Evolutionary conservation across 1,140 invertebrate species (phyloP).

Genomic region (Drosophila navojoa): DNA sequence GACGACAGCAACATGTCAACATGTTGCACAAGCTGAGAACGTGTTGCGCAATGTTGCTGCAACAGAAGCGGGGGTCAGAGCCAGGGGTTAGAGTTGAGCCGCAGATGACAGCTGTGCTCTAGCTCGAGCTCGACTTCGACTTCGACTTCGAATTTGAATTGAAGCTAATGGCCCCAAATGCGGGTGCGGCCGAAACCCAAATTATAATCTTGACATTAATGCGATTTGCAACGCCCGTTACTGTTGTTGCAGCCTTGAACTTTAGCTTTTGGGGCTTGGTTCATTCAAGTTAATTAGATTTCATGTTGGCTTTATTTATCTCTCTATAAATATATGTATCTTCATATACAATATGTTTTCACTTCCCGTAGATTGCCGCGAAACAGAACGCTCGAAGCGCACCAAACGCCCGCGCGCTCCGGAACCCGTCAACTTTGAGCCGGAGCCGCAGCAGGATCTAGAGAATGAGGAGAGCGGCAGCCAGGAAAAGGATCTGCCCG

Average conservation of each 20-base stretch:
- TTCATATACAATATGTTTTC: slow-evolving; percentile 18
- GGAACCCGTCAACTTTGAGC: slow-evolving; percentile 85
- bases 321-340: background rate
- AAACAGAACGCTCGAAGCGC: slow-evolving; percentile 83
- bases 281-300: slow-evolving; percentile 12
- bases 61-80: slow-evolving; percentile 57
- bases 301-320: background rate
- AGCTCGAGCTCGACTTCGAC: background rate
- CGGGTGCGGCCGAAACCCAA: slow-evolving; percentile 18
- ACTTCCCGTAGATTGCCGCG: slow-evolving; percentile 85
- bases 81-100: slow-evolving; percentile 55
- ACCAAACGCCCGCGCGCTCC: slow-evolving; percentile 88
- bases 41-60: slow-evolving; percentile 52
- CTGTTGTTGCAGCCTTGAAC: slow-evolving; percentile 60
- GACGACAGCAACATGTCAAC: slow-evolving; percentile 51
- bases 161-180: slow-evolving; percentile 32
- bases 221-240: slow-evolving; percentile 41
- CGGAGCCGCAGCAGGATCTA: slow-evolving; percentile 87
- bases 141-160: too few relatives aligned
- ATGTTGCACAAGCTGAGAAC: slow-evolving; percentile 49
- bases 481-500: slow-evolving; percentile 84
- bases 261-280: slow-evolving; percentile 61
- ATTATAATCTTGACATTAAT: slow-evolving; percentile 61
- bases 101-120: slow-evolving; percentile 23
- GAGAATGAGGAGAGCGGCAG: slow-evolving; percentile 88